These are phyloP conservation scores for Aeoliscus strigatus DNA, from an alignment of 2,797 vertebrate genomes.

Conservation along the genomic window DNA sequence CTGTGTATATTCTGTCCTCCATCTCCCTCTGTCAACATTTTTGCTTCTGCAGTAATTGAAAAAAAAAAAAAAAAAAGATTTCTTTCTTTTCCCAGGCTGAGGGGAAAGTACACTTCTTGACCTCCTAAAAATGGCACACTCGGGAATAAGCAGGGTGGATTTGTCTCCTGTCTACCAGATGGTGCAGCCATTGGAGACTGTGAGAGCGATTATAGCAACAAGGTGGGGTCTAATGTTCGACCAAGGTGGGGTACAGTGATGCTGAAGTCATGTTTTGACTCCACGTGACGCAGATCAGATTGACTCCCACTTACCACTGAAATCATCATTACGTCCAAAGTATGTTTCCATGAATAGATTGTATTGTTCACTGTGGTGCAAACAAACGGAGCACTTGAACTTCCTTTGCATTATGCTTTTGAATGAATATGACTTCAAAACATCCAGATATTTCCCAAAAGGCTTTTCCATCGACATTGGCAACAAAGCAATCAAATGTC, in stretches of 20 bases:
- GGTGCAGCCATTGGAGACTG: slow-evolving; percentile 47
- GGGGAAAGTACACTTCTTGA: slow-evolving; percentile 50
- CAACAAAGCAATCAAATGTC: slow-evolving; percentile 6
- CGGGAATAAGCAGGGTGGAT: slow-evolving; percentile 43
- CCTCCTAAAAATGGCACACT: slow-evolving; percentile 36
- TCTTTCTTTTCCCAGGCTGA: slow-evolving; percentile 15
- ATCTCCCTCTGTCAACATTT: slow-evolving; percentile 19
- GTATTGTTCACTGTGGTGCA: slow-evolving; percentile 49
- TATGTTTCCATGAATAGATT: slow-evolving; percentile 36
- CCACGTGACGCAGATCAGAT: slow-evolving; percentile 36
- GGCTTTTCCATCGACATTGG: slow-evolving; percentile 13
- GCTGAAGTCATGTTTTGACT: slow-evolving; percentile 28
- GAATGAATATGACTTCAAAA: slow-evolving; percentile 41
- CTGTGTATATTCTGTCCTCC: slow-evolving; percentile 18
- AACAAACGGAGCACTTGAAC: slow-evolving; percentile 27
- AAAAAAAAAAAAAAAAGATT: slow-evolving; percentile 8
- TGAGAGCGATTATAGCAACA: slow-evolving; percentile 48
- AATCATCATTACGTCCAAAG: slow-evolving; percentile 46
- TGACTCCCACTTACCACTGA: slow-evolving; percentile 37
- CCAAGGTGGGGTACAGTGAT: slow-evolving; percentile 39
- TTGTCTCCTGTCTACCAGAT: slow-evolving; percentile 46
- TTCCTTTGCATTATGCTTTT: slow-evolving; percentile 53
- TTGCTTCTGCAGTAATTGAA: slow-evolving; percentile 6
- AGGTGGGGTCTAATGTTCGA: slow-evolving; percentile 45
- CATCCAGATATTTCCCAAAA: slow-evolving; percentile 32